Evolutionary conservation across 30 jellyfish, hydroid and myxozoan genomes (phyloP), one percentile per base, ranked within the genome.

Genomic region (Catostylus mosaicus): DNA sequence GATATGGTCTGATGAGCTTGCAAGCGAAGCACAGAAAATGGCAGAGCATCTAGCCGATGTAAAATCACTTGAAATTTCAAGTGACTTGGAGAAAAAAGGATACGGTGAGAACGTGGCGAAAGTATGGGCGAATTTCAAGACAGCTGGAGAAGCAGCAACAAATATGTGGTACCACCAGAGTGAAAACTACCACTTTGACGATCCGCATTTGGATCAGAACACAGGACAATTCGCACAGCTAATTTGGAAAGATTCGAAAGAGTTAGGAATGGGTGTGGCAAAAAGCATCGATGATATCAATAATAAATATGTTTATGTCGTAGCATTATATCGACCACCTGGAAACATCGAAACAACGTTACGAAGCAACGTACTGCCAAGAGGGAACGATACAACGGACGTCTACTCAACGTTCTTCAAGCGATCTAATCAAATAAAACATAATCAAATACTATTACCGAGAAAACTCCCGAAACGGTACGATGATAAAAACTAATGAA

Each of bases 171-270:
- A 82, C 77, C 88, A 71, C 37, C 98, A 93, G 68, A 87, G 97
- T 66, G 88, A 76, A 40, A 93, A 93, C 66, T 93, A 87, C 56
- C 92, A 65, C 23, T 93, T 78, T 68, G 96, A 93, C 14, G 98
- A 93, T 60, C 98, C 98, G 37, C 98, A 87, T 77, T 72, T 93
- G 66, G 98, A 93, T 61, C 97, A 93, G 73, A 93, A 93, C 52
- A 93, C 98, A 34, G 98, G 98, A 18, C 98, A 93, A 43, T 93
- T 93, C 73, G 98, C 98, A 64, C 98, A 93, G 74, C 95, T 93
- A 27, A 84, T 93, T 35, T 93, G 98, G 98, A 87, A 93, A 56
- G 91, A 83, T 70, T 89, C 98, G 67, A 93, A 93, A 82, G 98
- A 93, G 82, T 83, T 93, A 16, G 98, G 98, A 12, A 93, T 93